Evolutionary conservation across 2,888 invertebrate species (phyloP).

Genomic region (Tetranychus piercei): DNA sequence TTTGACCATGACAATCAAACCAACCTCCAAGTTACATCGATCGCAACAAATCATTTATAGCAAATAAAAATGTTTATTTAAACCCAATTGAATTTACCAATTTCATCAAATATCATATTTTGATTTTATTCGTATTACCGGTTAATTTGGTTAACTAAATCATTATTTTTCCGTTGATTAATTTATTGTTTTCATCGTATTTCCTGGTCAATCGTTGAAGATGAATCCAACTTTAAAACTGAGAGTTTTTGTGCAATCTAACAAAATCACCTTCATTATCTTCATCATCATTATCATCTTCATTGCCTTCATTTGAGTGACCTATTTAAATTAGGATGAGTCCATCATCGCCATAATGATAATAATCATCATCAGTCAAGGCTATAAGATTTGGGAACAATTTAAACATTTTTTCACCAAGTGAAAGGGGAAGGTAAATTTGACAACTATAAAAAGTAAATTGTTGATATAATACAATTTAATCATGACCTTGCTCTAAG

Average conservation of each 20-base stretch:
- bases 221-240: neutral
- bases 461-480: neutral
- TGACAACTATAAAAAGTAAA: neutral
- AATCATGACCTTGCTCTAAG: neutral
- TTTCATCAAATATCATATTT: no score
- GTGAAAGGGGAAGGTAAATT: neutral
- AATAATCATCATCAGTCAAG: neutral
- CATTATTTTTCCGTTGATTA: neutral
- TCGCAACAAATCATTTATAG: no score
- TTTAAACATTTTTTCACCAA: neutral
- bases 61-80: no score
- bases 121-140: no score
- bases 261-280: neutral
- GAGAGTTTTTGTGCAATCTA: neutral
- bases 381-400: neutral
- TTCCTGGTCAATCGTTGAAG: neutral
- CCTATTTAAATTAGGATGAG: neutral
- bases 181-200: no score
- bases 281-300: neutral
- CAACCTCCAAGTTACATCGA: no score
- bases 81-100: no score
- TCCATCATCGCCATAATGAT: neutral
- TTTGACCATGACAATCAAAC: no score
- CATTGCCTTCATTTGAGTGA: neutral
- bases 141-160: no score